Evolutionary conservation across 2,113 vertebrate genomes (phyloP).

Genomic region (Elachura formosa): DNA sequence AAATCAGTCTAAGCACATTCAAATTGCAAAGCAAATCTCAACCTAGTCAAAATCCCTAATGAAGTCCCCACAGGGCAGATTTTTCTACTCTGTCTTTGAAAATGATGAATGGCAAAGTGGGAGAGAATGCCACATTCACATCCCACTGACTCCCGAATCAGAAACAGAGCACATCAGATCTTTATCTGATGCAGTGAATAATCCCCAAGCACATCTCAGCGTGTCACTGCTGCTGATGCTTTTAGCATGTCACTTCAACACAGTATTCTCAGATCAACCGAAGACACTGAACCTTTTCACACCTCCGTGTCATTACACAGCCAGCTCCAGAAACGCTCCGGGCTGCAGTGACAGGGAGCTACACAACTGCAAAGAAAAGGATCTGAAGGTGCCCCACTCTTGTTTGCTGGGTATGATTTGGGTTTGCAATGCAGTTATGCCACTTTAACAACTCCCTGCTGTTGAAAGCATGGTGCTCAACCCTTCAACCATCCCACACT

Average conservation of each 20-base stretch:
- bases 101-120: conserved; percentile 34
- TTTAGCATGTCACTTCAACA: conserved; percentile 32
- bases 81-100: conserved; percentile 28
- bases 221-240: conserved; percentile 7
- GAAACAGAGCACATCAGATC: conserved; percentile 27
- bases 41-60: conserved; percentile 29
- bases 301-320: background rate
- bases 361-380: background rate
- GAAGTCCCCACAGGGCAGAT: background rate
- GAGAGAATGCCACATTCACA: background rate
- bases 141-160: conserved; percentile 22
- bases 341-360: background rate
- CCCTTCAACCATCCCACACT: background rate
- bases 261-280: background rate
- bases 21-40: conserved; percentile 15
- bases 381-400: background rate
- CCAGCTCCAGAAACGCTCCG: background rate
- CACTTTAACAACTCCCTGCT: background rate
- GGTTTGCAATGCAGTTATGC: background rate
- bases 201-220: conserved; percentile 28
- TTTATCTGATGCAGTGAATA: conserved; percentile 10
- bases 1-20: background rate
- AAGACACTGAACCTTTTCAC: background rate
- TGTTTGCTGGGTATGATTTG: background rate
- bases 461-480: rapidly evolving